Conservation (phyloP, 2,888 invertebrate species). For the Lissonota sp. region DNA sequence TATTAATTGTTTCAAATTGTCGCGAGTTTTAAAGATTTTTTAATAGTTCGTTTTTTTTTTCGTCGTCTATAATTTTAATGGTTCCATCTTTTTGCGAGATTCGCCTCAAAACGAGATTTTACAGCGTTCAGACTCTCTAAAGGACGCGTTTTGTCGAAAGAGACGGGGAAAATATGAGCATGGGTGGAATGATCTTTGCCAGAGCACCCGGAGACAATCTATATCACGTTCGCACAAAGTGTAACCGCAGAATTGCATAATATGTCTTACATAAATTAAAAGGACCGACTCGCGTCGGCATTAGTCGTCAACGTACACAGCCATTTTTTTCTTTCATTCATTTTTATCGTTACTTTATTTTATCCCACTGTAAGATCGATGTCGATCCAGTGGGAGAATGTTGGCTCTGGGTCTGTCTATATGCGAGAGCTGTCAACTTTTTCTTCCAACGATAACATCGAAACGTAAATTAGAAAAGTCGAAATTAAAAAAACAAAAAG, state of each 20-base stretch:
- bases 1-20: too few relatives aligned
- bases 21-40: too few relatives aligned
- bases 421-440: background rate
- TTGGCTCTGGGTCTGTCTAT: background rate
- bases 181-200: conserved; percentile 47
- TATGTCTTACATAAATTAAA: conserved; percentile 68
- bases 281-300: conserved; percentile 67
- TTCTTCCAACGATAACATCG: background rate
- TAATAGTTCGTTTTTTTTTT: too few relatives aligned
- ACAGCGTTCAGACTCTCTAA: conserved; percentile 23
- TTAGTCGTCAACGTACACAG: conserved; percentile 54
- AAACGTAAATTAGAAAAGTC: background rate
- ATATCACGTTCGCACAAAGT: conserved; percentile 54
- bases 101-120: conserved; percentile 4
- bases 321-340: conserved; percentile 37
- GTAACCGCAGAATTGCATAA: conserved; percentile 65
- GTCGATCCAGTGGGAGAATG: conserved; percentile 4
- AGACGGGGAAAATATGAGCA: conserved; percentile 39
- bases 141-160: conserved; percentile 46
- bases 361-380: conserved; percentile 24
- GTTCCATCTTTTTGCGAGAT: too few relatives aligned
- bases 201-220: conserved; percentile 45
- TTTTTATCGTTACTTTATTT: conserved; percentile 34
- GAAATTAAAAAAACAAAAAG: background rate
- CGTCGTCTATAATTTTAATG: too few relatives aligned